These are phyloP conservation scores for Carassius auratus DNA, from an alignment of 2,113 vertebrate species.

Conservation along the genomic window DNA sequence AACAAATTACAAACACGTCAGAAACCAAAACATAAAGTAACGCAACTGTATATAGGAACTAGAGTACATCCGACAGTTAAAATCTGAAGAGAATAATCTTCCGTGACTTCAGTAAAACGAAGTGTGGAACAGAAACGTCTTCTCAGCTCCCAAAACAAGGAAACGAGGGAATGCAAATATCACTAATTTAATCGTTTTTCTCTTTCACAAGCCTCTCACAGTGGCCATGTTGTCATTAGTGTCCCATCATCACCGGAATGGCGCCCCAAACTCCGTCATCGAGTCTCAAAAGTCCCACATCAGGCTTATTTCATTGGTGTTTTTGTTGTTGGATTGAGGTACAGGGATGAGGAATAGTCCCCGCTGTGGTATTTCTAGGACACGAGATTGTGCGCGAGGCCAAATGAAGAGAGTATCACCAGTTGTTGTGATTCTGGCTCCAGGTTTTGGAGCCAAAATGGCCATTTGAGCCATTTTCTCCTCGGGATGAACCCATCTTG, in stretches of 20 bases:
- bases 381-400: slow-evolving; percentile 16
- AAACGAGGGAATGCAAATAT: slow-evolving; percentile 34
- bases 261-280: neutral
- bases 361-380: slow-evolving; percentile 6
- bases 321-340: slow-evolving; percentile 26
- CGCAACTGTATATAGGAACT: slow-evolving; percentile 17
- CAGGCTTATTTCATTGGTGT: neutral
- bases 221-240: slow-evolving; percentile 31
- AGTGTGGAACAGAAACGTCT: slow-evolving; percentile 52
- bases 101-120: slow-evolving; percentile 60
- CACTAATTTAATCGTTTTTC: slow-evolving; percentile 42
- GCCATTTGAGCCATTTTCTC: slow-evolving; percentile 87
- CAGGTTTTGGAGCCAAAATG: slow-evolving; percentile 75
- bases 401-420: slow-evolving; percentile 24
- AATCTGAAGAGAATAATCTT: slow-evolving; percentile 64
- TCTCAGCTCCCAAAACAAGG: slow-evolving; percentile 44
- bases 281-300: neutral
- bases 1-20: slow-evolving; percentile 38
- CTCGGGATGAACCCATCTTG: slow-evolving; percentile 71
- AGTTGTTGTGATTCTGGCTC: slow-evolving; percentile 72
- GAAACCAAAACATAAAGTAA: slow-evolving; percentile 39
- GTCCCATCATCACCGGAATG: slow-evolving; percentile 21
- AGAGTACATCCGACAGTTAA: slow-evolving; percentile 73
- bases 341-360: slow-evolving; percentile 31
- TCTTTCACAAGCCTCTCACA: slow-evolving; percentile 34